Base-by-base conservation (phyloP, 2,113 vertebrate species). In the Limnothrissa miodon region DNA sequence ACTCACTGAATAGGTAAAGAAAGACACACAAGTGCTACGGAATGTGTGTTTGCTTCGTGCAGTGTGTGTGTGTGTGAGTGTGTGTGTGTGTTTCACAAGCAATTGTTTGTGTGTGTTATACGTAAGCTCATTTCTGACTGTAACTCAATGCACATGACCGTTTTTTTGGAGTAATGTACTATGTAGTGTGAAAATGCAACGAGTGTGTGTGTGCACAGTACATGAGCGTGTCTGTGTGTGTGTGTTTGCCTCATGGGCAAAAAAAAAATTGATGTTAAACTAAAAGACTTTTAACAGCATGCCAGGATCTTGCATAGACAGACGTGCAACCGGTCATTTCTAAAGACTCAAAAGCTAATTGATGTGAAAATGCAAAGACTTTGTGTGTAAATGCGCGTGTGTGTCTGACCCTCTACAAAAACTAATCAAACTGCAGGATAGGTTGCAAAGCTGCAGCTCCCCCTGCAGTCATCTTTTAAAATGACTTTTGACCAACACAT, bases 1-100 rank as follows among this genome's bases (percentile, higher is more conserved):
- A 78, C 79, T 59, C 84, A 70, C 82, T 48, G 85, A 80, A 66
- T 66, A 66, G 59, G 59, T 66, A 66, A 66, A 66, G 25, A 59
- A 25, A n/a, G 56, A 59, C 21, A 59, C 46, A 48, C 70, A 79
- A 39, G 21, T 23, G 45, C 74, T 36, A 17, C 78, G 42, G 59
- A 74, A 84, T 39, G 83, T 0, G 78, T 85, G 78, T 81, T 56
- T 13, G 36, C 51, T 66, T 53, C 11, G 15, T 11, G 10, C 48
- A n/a, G n/a, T n/a, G 62, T 53, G 7, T 25, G 59, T 33, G n/a
- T 66, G 51, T 23, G 51, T 4, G 19, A 23, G 51, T 23, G 51
- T 23, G 21, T 23, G 36, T 53, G 17, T 53, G 17, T 53, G 48
- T 83, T 17, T n/a, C 25, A n/a, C 42, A 42, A 42, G 42, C 42